These are phyloP conservation scores for Oligia latruncula DNA, from an alignment of 2,888 invertebrate genomes.

Conservation along the genomic window DNA sequence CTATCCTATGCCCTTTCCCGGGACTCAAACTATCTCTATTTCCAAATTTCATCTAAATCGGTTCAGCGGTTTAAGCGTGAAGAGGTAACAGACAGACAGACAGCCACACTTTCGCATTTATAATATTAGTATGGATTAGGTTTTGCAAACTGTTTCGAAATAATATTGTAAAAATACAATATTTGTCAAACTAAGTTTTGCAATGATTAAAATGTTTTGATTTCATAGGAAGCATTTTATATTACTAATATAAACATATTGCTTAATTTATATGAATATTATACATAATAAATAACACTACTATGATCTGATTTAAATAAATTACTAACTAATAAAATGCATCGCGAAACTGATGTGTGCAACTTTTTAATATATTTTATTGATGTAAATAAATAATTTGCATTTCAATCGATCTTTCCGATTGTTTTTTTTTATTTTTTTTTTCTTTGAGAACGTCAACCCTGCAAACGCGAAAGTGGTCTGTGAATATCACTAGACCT, in stretches of 20 bases:
- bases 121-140: background rate
- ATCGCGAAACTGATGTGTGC: constrained; percentile 15
- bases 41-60: too few relatives aligned
- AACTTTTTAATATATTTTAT: constrained; percentile 14
- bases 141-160: background rate
- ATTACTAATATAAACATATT: constrained; percentile 11
- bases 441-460: constrained; percentile 2
- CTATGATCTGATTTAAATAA: constrained; percentile 31
- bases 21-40: too few relatives aligned
- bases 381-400: constrained; percentile 26
- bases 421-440: background rate
- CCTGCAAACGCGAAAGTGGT: constrained; percentile 50
- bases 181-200: background rate
- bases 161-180: background rate
- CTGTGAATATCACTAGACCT: constrained; percentile 46
- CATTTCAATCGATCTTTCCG: constrained; percentile 7
- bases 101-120: too few relatives aligned
- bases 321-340: constrained; percentile 10
- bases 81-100: too few relatives aligned
- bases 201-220: background rate
- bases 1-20: too few relatives aligned
- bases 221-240: background rate
- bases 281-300: constrained; percentile 13
- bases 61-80: too few relatives aligned
- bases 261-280: constrained; percentile 13